These are phyloP conservation scores for Acrobasis repandana DNA, from an alignment of 2,888 invertebrate genomes.

Conservation along the genomic window DNA sequence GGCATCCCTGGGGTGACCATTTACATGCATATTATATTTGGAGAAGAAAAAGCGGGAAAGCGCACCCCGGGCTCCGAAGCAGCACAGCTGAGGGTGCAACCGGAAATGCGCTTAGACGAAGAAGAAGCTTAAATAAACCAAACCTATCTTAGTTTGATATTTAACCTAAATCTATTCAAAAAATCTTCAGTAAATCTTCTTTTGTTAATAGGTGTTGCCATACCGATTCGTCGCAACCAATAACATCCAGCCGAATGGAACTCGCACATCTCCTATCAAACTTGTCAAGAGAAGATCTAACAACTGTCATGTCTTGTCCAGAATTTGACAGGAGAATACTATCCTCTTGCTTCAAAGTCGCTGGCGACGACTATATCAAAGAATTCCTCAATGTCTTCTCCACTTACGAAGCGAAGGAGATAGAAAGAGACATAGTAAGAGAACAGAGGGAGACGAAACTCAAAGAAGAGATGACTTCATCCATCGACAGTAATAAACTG, in stretches of 20 bases:
- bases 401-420: slow-evolving; percentile 62
- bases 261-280: slow-evolving; percentile 61
- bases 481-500: slow-evolving; percentile 71
- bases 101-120: too few relatives aligned
- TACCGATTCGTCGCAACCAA: slow-evolving; percentile 51
- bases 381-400: slow-evolving; percentile 62
- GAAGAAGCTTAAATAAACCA: too few relatives aligned
- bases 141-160: too few relatives aligned
- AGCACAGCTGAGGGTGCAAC: too few relatives aligned
- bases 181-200: too few relatives aligned
- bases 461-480: slow-evolving; percentile 63
- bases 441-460: slow-evolving; percentile 54
- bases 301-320: slow-evolving; percentile 70
- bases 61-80: too few relatives aligned
- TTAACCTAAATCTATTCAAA: too few relatives aligned
- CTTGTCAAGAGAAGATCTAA: slow-evolving; percentile 62
- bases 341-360: slow-evolving; percentile 72
- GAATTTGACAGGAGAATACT: slow-evolving; percentile 80
- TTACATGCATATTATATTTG: too few relatives aligned
- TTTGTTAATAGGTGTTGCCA: slow-evolving; percentile 62
- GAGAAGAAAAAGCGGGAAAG: too few relatives aligned
- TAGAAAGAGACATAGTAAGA: slow-evolving; percentile 58
- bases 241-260: slow-evolving; percentile 60
- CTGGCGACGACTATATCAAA: slow-evolving; percentile 74
- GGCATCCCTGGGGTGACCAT: too few relatives aligned